Percentiles rank a stretch among this genome's conserved stretches.
phyloP scores from a whole-genome alignment of 2,113 vertebrate species.

The Brachionichthys hirsutus region DNA sequence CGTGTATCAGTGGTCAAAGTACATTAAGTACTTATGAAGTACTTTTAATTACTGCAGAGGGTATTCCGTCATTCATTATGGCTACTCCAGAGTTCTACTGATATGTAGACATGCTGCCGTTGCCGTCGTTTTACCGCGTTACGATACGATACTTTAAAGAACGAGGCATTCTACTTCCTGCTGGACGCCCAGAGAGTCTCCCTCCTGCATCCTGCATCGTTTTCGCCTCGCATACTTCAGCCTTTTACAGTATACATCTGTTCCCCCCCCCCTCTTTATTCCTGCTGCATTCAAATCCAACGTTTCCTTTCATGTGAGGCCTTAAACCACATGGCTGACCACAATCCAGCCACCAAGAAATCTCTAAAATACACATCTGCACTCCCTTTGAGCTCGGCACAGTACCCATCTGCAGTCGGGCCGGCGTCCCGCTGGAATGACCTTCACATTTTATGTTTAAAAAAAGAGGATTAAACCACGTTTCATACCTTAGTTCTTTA shows the following conservation, averaged over 20 bases:
- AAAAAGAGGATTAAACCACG: conserved; percentile 54
- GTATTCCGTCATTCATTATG: neutral
- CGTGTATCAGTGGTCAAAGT: conserved; percentile 42
- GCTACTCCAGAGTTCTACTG: too few relatives aligned
- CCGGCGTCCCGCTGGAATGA: conserved; percentile 33
- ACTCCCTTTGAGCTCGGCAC: conserved; percentile 62
- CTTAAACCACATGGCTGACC: conserved; percentile 70
- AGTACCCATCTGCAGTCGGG: conserved; percentile 55
- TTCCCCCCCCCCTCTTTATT: conserved; percentile 13
- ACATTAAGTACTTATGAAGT: conserved; percentile 37
- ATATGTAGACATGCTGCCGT: too few relatives aligned
- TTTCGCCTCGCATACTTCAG: conserved; percentile 2
- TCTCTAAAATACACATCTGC: conserved; percentile 76
- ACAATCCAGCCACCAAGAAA: conserved; percentile 70
- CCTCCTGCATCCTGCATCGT: neutral
- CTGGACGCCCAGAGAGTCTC: neutral
- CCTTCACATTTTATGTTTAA: conserved; percentile 53
- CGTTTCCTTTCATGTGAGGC: conserved; percentile 71
- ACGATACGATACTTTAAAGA: conserved; percentile 14
- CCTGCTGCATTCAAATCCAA: conserved; percentile 61
- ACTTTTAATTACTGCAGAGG: conserved; percentile 44
- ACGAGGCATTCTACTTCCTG: neutral
- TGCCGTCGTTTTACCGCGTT: too few relatives aligned
- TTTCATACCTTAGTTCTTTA: conserved; percentile 61
- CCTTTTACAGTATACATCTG: neutral